Base-by-base conservation (phyloP, 2,797 vertebrate genomes). In the Taeniopygia guttata region DNA sequence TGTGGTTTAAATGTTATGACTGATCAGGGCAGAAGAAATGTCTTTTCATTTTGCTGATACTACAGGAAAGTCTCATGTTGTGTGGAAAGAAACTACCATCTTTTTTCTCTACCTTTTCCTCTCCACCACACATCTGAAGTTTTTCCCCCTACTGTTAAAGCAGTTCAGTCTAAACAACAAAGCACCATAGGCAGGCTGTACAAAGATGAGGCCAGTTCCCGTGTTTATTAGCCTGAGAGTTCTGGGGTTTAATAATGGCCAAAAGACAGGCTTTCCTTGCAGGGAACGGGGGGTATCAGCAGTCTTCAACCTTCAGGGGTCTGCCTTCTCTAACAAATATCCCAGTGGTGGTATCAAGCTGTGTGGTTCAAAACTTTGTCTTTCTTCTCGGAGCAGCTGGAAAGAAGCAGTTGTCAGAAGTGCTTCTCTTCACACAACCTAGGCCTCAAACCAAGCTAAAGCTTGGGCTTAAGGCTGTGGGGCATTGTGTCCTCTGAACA, bases 121-220 rank as follows among this genome's bases (percentile, higher is more conserved):
- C 46, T 77, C 79, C 22, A 8, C 32, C 83, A 74, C 84, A 88
- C 81, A 87, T 96, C 92, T 97, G 38, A 94, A 91, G 91, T 25
- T 95, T 97, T 97, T 93, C 95, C 93, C 89, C 72, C 92, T 90
- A 94, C 88, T 92, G 95, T 90, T 92, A 79, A 90, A 95, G 79
- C 59, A 83, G 87, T 64, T 95, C 93, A 96, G 93, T 96, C 97
- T 89, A 96, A 92, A 93, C 78, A 93, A 77, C 79, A n/a, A 96
- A 87, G 59, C 89, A 17, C 95, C 30, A 11, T 72, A 42, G 90
- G 49, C 91, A 96, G 83, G 93, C 66, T 90, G 86, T 74, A 88
- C 90, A 93, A 96, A 97, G 82, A 89, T 70, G 64, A 80, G 78
- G 22, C 69, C 21, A 29, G 58, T 69, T 89, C 67, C 70, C 73